A percentile compares a stretch with the other conserved stretches of the same genome.
phyloP scores from a whole-genome alignment of 2,113 vertebrate species.

The Elachura formosa region DNA sequence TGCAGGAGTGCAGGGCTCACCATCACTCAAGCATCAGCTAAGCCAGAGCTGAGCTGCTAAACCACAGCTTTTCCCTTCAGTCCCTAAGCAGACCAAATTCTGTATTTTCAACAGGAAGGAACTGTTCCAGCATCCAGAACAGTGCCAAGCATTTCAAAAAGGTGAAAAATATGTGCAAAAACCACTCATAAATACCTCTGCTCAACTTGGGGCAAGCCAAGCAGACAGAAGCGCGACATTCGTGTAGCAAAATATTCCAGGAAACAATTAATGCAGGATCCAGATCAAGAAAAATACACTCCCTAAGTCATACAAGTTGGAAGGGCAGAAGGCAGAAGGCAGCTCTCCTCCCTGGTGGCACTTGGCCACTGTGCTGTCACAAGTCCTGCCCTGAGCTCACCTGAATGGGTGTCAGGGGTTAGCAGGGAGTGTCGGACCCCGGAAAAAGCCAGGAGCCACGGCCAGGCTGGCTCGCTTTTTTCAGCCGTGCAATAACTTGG shows the following conservation, averaged over 20 bases:
- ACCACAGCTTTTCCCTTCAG: background rate
- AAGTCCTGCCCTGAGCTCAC: background rate
- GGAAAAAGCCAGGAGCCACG: background rate
- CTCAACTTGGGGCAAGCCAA: background rate
- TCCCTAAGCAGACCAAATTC: background rate
- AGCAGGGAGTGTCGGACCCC: rapidly evolving
- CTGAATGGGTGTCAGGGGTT: background rate
- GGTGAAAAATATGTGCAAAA: slow-evolving; percentile 32
- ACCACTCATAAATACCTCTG: slow-evolving; percentile 34
- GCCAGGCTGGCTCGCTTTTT: background rate
- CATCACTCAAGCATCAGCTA: background rate
- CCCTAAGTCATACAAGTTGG: background rate
- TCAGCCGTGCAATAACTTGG: slow-evolving; percentile 23
- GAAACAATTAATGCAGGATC: slow-evolving; percentile 14
- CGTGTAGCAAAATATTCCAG: background rate
- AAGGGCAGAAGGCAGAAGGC: background rate
- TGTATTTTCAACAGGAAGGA: background rate
- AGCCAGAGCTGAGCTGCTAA: background rate
- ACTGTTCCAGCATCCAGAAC: background rate
- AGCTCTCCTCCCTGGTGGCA: background rate
- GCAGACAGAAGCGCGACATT: background rate
- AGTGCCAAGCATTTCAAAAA: slow-evolving; percentile 21
- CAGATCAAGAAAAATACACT: background rate
- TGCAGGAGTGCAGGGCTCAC: background rate
- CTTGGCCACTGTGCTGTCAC: background rate